phyloP scores from a whole-genome alignment of 2,888 invertebrate genomes.

The Pycnomerus fuliginosus region DNA sequence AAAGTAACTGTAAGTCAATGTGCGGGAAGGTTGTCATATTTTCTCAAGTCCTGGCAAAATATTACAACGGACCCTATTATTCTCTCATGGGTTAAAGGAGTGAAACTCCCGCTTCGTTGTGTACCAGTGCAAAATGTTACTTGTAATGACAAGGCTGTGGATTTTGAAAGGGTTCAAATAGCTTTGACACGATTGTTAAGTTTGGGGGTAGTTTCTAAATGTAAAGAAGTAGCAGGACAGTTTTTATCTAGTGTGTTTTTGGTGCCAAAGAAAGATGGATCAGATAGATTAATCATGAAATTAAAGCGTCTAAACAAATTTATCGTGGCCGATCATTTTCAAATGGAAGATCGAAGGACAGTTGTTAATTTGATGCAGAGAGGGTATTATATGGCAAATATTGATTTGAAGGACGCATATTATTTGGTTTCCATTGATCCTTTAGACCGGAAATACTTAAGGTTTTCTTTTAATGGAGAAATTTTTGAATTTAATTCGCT shows the following conservation, averaged over 20 bases:
- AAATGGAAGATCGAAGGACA: background rate
- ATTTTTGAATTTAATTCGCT: background rate
- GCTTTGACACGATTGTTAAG: no score
- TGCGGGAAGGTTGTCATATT: no score
- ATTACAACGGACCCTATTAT: no score
- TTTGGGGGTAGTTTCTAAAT: no score
- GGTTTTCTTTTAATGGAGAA: background rate
- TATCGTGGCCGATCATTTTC: background rate
- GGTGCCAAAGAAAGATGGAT: background rate
- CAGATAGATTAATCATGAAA: background rate
- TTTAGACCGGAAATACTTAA: background rate
- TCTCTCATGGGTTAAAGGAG: no score
- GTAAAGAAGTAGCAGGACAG: background rate
- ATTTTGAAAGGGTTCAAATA: no score
- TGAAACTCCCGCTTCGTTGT: no score
- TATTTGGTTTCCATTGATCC: background rate
- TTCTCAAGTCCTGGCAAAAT: no score
- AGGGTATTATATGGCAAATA: background rate
- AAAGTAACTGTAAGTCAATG: no score
- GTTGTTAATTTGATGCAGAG: background rate
- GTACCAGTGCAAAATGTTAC: no score
- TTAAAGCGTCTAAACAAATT: slow-evolving; percentile 1
- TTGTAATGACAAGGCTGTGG: no score
- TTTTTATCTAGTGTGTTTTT: background rate
- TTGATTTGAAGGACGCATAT: background rate